These are phyloP conservation scores for Caenorhabditis briggsae DNA, from an alignment of 1,140 invertebrate genomes.

Conservation along the genomic window DNA sequence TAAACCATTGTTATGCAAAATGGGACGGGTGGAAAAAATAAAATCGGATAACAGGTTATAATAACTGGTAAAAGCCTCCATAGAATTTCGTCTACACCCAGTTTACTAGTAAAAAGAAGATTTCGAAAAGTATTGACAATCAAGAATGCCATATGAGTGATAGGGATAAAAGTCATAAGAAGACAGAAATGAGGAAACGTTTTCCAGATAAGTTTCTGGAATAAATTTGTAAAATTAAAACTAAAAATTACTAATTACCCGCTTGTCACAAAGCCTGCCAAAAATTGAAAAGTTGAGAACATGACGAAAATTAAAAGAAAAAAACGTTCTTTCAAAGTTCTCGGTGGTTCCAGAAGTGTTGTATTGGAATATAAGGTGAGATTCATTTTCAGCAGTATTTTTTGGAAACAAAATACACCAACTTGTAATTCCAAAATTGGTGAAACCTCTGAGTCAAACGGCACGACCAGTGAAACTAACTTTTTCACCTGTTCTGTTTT, in stretches of 20 bases:
- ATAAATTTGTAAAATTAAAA: no score
- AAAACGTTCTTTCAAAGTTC: not conserved
- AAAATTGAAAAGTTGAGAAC: not conserved
- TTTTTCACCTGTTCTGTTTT: conserved; percentile 4
- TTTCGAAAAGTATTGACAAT: not conserved
- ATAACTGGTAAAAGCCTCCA: not conserved
- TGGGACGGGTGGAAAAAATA: not conserved
- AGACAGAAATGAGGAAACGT: not conserved
- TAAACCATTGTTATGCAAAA: conserved; percentile 15
- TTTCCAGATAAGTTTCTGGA: not conserved
- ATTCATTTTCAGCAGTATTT: not conserved
- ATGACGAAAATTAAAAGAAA: not conserved
- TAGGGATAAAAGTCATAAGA: not conserved
- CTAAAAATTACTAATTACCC: not conserved
- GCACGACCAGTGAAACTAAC: not conserved
- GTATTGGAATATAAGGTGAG: not conserved
- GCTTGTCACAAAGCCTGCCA: not conserved
- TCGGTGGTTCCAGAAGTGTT: not conserved
- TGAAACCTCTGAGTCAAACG: not conserved
- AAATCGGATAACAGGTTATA: not conserved
- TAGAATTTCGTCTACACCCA: not conserved
- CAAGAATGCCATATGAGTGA: not conserved
- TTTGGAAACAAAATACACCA: not conserved
- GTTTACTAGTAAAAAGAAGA: not conserved
- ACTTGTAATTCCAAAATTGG: not conserved